phyloP scores from a whole-genome alignment of 1,140 invertebrate species.

The Neoseiulus cucumeris region DNA sequence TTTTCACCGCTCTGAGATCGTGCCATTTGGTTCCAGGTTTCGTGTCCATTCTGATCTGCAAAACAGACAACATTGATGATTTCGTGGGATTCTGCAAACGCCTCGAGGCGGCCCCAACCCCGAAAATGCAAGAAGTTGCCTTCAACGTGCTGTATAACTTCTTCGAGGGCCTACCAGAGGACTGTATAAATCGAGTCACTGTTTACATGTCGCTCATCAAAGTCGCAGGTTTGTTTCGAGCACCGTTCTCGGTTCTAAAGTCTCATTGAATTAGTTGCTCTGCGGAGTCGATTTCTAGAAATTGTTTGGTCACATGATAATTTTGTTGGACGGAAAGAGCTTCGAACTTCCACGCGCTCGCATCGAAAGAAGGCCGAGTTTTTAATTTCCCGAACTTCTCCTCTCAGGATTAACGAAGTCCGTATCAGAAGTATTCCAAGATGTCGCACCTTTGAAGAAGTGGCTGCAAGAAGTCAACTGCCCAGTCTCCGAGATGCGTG shows the following conservation, averaged over 20 bases:
- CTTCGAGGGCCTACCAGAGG: constrained; percentile 69
- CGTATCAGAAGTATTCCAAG: neutral
- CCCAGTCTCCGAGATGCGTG: neutral
- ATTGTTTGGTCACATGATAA: neutral
- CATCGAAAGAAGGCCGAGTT: too few species aligned
- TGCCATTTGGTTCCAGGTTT: neutral
- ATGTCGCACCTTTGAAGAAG: constrained; percentile 9
- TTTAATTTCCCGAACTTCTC: too few species aligned
- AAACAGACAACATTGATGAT: neutral
- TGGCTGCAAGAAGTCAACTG: neutral
- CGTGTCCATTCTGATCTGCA: neutral
- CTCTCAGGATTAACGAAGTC: neutral
- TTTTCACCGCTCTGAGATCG: too few species aligned
- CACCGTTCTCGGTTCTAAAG: constrained; percentile 46
- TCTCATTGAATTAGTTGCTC: constrained; percentile 24
- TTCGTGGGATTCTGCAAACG: neutral
- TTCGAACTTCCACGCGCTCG: too few species aligned
- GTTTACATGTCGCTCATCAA: constrained; percentile 76
- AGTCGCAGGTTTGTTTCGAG: constrained; percentile 63
- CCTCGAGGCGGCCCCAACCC: constrained; percentile 11
- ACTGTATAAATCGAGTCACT: constrained; percentile 63
- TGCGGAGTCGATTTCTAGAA: neutral
- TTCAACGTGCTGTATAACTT: constrained; percentile 34
- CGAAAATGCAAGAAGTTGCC: constrained; percentile 12
- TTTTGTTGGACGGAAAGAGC: constrained; percentile 6